These are phyloP conservation scores for Eristalis tenax DNA, from an alignment of 2,888 invertebrate genomes.

Conservation along the genomic window DNA sequence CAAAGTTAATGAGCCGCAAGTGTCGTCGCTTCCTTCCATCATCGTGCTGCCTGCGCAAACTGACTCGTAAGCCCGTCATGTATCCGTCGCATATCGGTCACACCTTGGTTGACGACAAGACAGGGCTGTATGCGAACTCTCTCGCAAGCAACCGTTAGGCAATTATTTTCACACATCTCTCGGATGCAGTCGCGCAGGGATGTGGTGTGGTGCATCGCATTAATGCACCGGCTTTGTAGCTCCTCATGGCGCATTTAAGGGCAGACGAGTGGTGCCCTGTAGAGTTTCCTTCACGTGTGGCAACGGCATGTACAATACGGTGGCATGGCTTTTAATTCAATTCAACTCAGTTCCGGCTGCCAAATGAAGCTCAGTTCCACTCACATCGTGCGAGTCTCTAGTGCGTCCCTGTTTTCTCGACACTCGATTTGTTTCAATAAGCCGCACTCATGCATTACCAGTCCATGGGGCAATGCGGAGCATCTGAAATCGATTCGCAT, in stretches of 20 bases:
- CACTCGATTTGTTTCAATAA: background rate
- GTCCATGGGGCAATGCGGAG: too few species aligned
- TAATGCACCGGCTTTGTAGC: slow-evolving; percentile 12
- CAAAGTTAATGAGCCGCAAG: slow-evolving; percentile 61
- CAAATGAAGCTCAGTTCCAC: background rate
- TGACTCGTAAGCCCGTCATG: slow-evolving; percentile 6
- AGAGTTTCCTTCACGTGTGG: background rate
- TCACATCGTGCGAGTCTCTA: too few species aligned
- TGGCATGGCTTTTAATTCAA: background rate
- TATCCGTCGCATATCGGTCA: slow-evolving; percentile 35
- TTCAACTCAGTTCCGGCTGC: background rate
- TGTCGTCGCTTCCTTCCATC: slow-evolving; percentile 22
- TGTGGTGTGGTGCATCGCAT: slow-evolving; percentile 4
- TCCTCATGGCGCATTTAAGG: slow-evolving; percentile 23
- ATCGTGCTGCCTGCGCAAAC: slow-evolving; percentile 3
- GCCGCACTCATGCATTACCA: background rate
- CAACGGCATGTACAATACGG: slow-evolving; percentile 3
- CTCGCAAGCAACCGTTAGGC: slow-evolving; percentile 42
- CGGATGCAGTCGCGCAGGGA: background rate
- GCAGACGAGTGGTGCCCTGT: slow-evolving; percentile 3
- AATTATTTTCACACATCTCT: slow-evolving; percentile 52
- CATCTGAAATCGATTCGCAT: background rate
- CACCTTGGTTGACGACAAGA: slow-evolving; percentile 21
- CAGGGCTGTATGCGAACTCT: background rate
- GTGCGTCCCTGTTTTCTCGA: background rate